Percentiles rank a stretch among this genome's conserved stretches.
Conservation (phyloP, 2,113 vertebrate genomes). For the Zapus hudsonius region DNA sequence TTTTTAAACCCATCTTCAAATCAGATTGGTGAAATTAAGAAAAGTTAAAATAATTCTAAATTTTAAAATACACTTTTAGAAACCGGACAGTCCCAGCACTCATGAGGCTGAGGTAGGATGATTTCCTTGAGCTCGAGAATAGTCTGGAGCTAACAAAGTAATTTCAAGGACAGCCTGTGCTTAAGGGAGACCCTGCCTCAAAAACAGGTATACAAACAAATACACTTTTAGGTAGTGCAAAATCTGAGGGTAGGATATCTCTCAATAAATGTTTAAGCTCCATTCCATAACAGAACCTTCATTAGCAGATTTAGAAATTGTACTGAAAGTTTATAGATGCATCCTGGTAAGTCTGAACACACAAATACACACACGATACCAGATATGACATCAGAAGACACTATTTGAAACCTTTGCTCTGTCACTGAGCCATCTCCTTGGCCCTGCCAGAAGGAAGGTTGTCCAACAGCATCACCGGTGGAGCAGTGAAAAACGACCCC, state of each 20-base stretch:
- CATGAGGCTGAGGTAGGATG: too few relatives aligned
- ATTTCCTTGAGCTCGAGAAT: too few relatives aligned
- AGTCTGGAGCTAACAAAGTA: too few relatives aligned
- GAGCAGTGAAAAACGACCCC: background rate
- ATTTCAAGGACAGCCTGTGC: too few relatives aligned
- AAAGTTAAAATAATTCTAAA: slow-evolving; percentile 45
- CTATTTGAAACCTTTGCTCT: background rate
- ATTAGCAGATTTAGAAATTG: slow-evolving; percentile 27
- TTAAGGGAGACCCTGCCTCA: too few relatives aligned
- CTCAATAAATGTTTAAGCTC: too few relatives aligned
- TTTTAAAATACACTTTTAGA: slow-evolving; percentile 13
- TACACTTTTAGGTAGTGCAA: background rate
- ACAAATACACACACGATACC: background rate
- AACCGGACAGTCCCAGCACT: too few relatives aligned
- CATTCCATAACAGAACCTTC: slow-evolving; percentile 21
- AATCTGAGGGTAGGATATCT: slow-evolving; percentile 32
- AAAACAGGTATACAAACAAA: too few relatives aligned
- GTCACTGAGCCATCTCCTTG: background rate
- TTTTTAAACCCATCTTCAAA: slow-evolving; percentile 45
- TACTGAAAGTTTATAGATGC: background rate
- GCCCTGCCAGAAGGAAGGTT: background rate
- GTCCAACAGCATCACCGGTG: background rate
- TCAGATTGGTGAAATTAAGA: slow-evolving; percentile 22
- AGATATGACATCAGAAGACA: background rate
- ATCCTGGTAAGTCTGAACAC: background rate